These are phyloP conservation scores for Hypotaenidia philippensis DNA, from an alignment of 2,797 vertebrate species.

Conservation along the genomic window DNA sequence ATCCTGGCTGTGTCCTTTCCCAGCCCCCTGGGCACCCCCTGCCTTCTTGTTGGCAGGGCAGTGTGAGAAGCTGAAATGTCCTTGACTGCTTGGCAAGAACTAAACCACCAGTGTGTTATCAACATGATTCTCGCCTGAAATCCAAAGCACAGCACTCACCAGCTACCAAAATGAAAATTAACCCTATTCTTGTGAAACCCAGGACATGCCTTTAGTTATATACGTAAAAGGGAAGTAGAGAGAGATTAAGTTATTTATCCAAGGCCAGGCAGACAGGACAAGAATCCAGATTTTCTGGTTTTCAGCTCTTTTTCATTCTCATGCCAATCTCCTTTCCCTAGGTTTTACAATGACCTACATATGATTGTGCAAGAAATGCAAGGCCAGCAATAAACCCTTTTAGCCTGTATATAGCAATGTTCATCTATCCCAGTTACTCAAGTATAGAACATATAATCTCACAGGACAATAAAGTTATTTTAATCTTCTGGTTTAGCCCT, in stretches of 20 bases:
- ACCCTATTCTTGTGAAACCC: too few species aligned
- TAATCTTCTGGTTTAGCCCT: constrained; percentile 54
- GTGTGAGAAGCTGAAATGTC: too few species aligned
- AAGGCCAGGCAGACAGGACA: not conserved
- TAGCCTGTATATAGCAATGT: constrained; percentile 3
- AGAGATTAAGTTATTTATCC: not conserved
- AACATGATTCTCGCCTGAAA: too few species aligned
- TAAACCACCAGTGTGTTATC: too few species aligned
- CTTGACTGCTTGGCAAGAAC: too few species aligned
- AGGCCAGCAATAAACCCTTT: constrained; percentile 45
- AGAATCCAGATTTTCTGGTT: not conserved
- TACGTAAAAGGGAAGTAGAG: not conserved
- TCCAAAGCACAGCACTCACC: too few species aligned
- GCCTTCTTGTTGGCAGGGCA: too few species aligned
- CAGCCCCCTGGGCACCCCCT: too few species aligned
- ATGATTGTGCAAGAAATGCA: constrained; percentile 7
- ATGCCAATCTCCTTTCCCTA: not conserved
- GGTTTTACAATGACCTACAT: constrained; percentile 52
- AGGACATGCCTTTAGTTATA: not conserved
- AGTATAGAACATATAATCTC: constrained; percentile 34
- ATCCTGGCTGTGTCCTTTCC: too few species aligned
- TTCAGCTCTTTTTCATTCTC: not conserved
- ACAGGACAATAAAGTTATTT: constrained; percentile 39
- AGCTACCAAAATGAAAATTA: too few species aligned
- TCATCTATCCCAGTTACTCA: constrained; percentile 4